A percentile compares a stretch with the other conserved stretches of the same genome.
Conservation (phyloP, 2,888 invertebrate species). For the Drosophila greeni region DNA sequence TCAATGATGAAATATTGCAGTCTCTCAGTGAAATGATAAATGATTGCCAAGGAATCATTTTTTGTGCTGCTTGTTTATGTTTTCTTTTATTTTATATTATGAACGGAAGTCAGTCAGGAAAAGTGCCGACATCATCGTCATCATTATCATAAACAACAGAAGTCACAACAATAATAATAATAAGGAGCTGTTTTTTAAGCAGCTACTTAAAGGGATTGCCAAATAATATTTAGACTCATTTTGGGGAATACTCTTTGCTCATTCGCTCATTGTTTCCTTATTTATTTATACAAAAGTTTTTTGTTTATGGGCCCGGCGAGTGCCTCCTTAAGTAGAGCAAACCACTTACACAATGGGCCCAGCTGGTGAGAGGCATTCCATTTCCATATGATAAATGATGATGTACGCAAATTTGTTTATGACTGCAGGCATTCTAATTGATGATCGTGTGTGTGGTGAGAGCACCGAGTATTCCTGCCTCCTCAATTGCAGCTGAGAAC, state of each 20-base stretch:
- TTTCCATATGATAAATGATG: slow-evolving; percentile 58
- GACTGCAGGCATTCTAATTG: slow-evolving; percentile 54
- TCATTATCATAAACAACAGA: slow-evolving; percentile 32
- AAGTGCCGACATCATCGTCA: slow-evolving; percentile 51
- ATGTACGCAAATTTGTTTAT: slow-evolving; percentile 66
- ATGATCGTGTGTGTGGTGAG: slow-evolving; percentile 40
- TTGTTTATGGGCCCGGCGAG: slow-evolving; percentile 40
- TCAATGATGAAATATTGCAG: slow-evolving; percentile 36
- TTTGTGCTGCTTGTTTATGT: slow-evolving; percentile 8
- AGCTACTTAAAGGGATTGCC: slow-evolving; percentile 15
- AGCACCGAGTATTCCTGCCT: slow-evolving; percentile 11
- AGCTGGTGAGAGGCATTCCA: slow-evolving; percentile 43
- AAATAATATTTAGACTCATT: slow-evolving; percentile 14
- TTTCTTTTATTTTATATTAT: slow-evolving; percentile 10
- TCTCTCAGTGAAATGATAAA: slow-evolving; percentile 51
- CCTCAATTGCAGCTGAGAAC: slow-evolving; percentile 29
- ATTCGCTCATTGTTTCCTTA: slow-evolving; percentile 18
- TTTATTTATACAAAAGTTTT: slow-evolving; percentile 38
- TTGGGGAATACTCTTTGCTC: slow-evolving; percentile 6
- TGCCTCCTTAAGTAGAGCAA: slow-evolving; percentile 40
- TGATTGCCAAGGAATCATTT: slow-evolving; percentile 30
- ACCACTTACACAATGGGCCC: slow-evolving; percentile 46
- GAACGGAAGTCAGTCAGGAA: slow-evolving; percentile 44
- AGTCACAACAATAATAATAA: slow-evolving; percentile 34
- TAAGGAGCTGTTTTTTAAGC: slow-evolving; percentile 16